Conservation (phyloP, 53 echinoderm and acorn worm genomes). For the Mesocentrotus franciscanus region DNA sequence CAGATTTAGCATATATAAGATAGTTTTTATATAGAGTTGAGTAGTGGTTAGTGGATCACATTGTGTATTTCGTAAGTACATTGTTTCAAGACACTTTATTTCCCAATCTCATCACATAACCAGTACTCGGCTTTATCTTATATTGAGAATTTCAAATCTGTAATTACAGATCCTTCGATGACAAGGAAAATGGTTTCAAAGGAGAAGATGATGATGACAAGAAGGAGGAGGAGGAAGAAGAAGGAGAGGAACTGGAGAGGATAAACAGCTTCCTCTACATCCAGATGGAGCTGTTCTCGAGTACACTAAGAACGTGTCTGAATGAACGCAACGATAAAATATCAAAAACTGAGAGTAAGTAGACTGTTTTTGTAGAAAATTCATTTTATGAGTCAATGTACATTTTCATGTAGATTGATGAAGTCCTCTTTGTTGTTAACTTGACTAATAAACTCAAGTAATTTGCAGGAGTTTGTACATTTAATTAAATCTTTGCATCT, state of each 20-base stretch:
- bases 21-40: too few species aligned
- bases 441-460: too few species aligned
- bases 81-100: too few species aligned
- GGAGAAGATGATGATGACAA: background rate
- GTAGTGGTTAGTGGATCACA: too few species aligned
- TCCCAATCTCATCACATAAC: too few species aligned
- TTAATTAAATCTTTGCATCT: too few species aligned
- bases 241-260: background rate
- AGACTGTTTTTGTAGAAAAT: background rate
- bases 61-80: too few species aligned
- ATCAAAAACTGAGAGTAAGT: background rate
- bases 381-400: background rate
- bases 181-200: background rate
- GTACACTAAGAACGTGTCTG: conserved; percentile 75
- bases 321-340: conserved; percentile 61
- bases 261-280: conserved; percentile 67
- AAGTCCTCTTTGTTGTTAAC: too few species aligned
- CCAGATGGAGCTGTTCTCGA: conserved; percentile 86
- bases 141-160: background rate
- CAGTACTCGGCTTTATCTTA: background rate
- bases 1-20: too few species aligned
- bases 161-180: background rate
- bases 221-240: background rate
- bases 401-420: background rate
- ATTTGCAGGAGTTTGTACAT: too few species aligned